A percentile compares a stretch with the other conserved stretches of the same genome.
Conservation (phyloP, 1,140 invertebrate species). For the Tigriopus japonicus region DNA sequence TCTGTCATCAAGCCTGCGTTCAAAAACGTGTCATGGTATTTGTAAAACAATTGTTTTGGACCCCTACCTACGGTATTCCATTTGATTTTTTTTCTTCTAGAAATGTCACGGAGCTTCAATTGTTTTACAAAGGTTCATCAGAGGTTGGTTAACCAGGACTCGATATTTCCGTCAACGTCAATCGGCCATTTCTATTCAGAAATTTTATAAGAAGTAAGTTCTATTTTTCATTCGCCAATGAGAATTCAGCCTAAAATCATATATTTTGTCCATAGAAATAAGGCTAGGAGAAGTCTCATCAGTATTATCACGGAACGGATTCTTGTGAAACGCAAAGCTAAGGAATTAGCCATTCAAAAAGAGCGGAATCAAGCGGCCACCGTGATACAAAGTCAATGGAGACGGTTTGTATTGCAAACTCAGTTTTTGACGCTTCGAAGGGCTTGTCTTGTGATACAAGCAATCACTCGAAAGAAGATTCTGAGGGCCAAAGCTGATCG, state of each 20-base stretch:
- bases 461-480: neutral
- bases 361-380: neutral
- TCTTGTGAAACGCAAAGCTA: neutral
- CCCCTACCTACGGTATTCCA: too few species aligned
- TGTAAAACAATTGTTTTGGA: too few species aligned
- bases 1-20: too few species aligned
- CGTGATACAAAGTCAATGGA: slow-evolving; percentile 1
- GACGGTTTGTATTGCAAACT: neutral
- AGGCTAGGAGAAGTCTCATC: slow-evolving; percentile 8
- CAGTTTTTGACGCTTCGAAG: slow-evolving; percentile 12
- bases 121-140: slow-evolving; percentile 16
- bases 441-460: slow-evolving; percentile 13
- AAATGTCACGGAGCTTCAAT: neutral
- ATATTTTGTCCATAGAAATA: slow-evolving; percentile 13
- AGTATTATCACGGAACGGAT: neutral
- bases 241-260: neutral
- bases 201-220: slow-evolving; percentile 14
- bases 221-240: slow-evolving; percentile 1
- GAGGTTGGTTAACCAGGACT: slow-evolving; percentile 10
- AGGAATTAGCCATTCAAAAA: neutral
- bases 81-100: neutral
- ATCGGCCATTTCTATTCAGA: slow-evolving; percentile 20
- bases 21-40: too few species aligned
- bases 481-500: neutral
- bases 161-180: slow-evolving; percentile 6